Base-by-base conservation (phyloP, 2,113 vertebrate species). In the Saimiri boliviensis region DNA sequence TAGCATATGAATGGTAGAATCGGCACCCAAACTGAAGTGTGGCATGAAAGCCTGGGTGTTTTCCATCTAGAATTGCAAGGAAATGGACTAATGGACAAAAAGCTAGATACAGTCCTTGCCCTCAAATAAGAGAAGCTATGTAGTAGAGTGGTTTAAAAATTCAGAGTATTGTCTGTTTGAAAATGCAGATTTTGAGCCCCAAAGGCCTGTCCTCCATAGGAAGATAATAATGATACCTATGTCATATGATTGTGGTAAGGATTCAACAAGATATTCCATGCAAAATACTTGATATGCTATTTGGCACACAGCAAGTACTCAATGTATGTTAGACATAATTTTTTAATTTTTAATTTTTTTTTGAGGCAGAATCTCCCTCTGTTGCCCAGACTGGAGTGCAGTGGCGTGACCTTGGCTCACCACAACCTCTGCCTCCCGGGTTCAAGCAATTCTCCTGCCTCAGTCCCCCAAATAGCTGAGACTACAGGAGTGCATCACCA, bases 241-340 rank as follows among this genome's bases (percentile, higher is more conserved):
- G 3, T 76, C 12, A 13, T 47, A 23, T 25, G 8, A 76, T 76
- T 76, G 16, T 85, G 85, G 9, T 35, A 70, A 89, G 40, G 70
- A 80, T 82, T 66, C 63, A 86, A 76, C 21, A 91, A 70, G 49
- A 79, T 77, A 49, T 45, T 66, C 27, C 27, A 52, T 73, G 5
- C 40, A 52, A 84, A 95, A 73, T 45, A 52, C 8, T 87, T 83
- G 27, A 6, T 63, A 60, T 60, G 49, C 32, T 94, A 0, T 76
- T 96, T 93, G 73, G 60, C 77, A 88, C 17, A 76, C 11, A 74
- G 77, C 40, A 84, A 89, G 56, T 87, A 73, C 60, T 93, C 40
- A 87, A 42, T 45, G 35, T 73, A 32, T 85, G 42, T 79, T 89
- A 80, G 54, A 60, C 45, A 54, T 60, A 81, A 49, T 80, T 93